Evolutionary conservation across 2,113 vertebrate species (phyloP), one percentile per base, ranked within the genome.

Genomic region (Chaetura pelagica): DNA sequence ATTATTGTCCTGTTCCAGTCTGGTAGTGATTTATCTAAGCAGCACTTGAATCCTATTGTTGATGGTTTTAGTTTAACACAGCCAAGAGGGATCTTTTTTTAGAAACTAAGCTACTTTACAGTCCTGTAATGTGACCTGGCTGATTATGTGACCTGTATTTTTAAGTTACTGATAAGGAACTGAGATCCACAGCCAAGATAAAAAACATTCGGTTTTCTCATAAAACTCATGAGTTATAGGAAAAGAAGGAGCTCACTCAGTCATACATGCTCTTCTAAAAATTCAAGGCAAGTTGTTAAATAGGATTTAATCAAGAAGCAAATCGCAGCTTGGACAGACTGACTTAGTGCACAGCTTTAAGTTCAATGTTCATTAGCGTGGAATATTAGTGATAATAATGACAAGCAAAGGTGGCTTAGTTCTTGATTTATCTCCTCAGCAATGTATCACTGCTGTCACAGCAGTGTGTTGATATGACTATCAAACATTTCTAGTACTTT

Each of bases 51-150:
- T 87, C 90, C 87, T 66, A 15, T 15, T 90, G 88, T 91, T 90
- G 94, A 91, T 77, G 91, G 64, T 30, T 76, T 95, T 71, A 77
- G 54, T 93, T 64, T 55, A 90, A 89, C 12, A 2, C 7, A 90
- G 76, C 49, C 73, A 74, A 75, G 80, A 91, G 18, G 9, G 83
- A 83, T 76, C 69, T 84, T 93, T 93, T 91, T 91, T 93, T 90
- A 89, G 74, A 93, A 80, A 67, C 91, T 94, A 96, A 96, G 93
- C 92, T 95, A 79, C 92, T 90, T 93, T 93, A 38, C 73, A 62
- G 49, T 62, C 72, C 69, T 64, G 35, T 32, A 67, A 92, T 24
- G 75, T 52, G 72, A 78, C 77, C 81, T 83, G 59, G 67, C 42
- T 90, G 42, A 59, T 49, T 75, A 71, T 1, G 16, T 82, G 84